Percentiles rank a stretch among this genome's conserved stretches.
Evolutionary conservation across 1,140 invertebrate species (phyloP).

Genomic region (Scaptomyza hsui): DNA sequence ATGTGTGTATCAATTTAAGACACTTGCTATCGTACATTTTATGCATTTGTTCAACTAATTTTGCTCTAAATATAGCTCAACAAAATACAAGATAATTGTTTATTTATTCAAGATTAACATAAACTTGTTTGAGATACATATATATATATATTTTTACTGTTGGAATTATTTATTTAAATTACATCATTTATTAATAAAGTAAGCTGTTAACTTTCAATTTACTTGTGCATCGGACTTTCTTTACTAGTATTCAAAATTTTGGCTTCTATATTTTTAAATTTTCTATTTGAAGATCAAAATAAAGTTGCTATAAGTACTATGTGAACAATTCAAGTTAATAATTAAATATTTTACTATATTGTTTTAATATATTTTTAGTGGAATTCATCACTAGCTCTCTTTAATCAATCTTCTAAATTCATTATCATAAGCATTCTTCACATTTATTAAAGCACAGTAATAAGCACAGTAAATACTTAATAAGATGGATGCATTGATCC

Average conservation of each 20-base stretch:
- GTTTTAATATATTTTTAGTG: neutral
- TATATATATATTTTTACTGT: neutral
- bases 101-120: neutral
- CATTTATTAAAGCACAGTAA: constrained; percentile 5
- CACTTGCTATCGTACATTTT: constrained; percentile 20
- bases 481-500: neutral
- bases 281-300: neutral
- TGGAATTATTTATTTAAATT: constrained; percentile 4
- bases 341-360: neutral
- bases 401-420: neutral
- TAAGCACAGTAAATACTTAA: neutral
- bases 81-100: constrained; percentile 5
- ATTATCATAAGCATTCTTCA: constrained; percentile 5
- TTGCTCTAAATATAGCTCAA: constrained; percentile 4
- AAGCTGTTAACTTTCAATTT: neutral
- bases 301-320: neutral
- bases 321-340: neutral
- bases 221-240: neutral
- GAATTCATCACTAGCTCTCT: neutral
- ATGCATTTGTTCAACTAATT: constrained; percentile 1
- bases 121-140: constrained; percentile 2
- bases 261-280: neutral
- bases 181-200: neutral
- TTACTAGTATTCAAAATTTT: neutral
- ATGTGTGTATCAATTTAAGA: constrained; percentile 10